phyloP scores from a whole-genome alignment of 2,113 vertebrate species.

The Mystacornis crossleyi region DNA sequence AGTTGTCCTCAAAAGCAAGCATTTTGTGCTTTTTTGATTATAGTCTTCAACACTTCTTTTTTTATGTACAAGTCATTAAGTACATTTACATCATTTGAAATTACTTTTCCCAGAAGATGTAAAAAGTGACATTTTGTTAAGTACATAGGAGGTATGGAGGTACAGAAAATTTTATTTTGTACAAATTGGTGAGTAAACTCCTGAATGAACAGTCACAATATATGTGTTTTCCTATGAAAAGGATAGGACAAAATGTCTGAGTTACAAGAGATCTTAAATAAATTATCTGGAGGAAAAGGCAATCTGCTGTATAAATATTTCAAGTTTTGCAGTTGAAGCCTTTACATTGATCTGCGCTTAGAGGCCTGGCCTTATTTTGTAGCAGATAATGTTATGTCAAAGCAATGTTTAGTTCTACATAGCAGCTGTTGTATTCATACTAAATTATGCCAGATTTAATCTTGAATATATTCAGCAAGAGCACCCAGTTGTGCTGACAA shows the following conservation, averaged over 20 bases:
- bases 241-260: not conserved
- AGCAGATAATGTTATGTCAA: not conserved
- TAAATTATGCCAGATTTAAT: conserved; percentile 24
- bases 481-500: conserved; percentile 25
- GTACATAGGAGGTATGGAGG: not conserved
- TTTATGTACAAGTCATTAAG: not conserved
- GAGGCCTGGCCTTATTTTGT: conserved; percentile 18
- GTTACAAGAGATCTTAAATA: not conserved
- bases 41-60: not conserved
- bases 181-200: not conserved
- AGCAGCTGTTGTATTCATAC: not conserved
- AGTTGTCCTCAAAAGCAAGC: not conserved
- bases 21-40: not conserved
- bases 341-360: not conserved
- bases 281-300: not conserved
- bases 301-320: conserved; percentile 10
- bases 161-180: not conserved
- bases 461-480: not conserved
- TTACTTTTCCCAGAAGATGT: not conserved
- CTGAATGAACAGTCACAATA: not conserved
- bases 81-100: not conserved
- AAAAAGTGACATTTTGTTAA: not conserved
- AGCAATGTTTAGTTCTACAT: not conserved
- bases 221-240: not conserved
- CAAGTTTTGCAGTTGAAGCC: not conserved